These are phyloP conservation scores for Ammospiza nelsoni DNA, from an alignment of 2,113 vertebrate species.

Conservation along the genomic window DNA sequence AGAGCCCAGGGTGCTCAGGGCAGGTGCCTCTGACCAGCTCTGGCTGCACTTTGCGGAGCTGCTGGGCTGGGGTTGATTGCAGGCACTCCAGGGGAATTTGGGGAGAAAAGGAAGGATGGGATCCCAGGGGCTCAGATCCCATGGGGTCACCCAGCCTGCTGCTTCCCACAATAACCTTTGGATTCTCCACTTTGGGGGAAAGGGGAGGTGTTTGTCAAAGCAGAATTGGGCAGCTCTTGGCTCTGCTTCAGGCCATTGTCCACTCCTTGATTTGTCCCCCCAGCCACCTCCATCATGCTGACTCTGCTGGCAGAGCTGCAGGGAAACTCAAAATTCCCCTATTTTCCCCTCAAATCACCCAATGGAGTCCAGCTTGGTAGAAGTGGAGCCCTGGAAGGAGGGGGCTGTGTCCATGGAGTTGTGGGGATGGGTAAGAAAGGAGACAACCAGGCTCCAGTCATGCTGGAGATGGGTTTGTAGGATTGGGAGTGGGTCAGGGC, in stretches of 20 bases:
- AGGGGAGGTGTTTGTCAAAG: neutral
- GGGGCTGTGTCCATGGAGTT: neutral
- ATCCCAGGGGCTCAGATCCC: neutral
- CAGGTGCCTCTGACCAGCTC: neutral
- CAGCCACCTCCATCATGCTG: neutral
- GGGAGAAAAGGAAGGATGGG: neutral
- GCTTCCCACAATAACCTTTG: neutral
- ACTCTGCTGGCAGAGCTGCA: neutral
- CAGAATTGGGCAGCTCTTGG: neutral
- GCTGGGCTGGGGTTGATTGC: neutral
- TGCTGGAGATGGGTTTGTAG: neutral
- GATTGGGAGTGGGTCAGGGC: neutral
- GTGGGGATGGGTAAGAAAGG: neutral
- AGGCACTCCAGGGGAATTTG: neutral
- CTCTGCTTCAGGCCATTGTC: neutral
- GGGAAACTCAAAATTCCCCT: fast-evolving
- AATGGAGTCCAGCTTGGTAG: fast-evolving
- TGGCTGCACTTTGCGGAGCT: neutral
- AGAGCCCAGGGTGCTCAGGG: neutral
- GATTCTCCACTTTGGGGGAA: neutral
- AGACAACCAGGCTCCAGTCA: neutral
- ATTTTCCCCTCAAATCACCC: neutral
- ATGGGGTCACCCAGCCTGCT: neutral
- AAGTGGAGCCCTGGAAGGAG: neutral
- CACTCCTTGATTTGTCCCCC: neutral